phyloP scores from a whole-genome alignment of 92 coral and sea anemone species.

The Porites lobata region DNA sequence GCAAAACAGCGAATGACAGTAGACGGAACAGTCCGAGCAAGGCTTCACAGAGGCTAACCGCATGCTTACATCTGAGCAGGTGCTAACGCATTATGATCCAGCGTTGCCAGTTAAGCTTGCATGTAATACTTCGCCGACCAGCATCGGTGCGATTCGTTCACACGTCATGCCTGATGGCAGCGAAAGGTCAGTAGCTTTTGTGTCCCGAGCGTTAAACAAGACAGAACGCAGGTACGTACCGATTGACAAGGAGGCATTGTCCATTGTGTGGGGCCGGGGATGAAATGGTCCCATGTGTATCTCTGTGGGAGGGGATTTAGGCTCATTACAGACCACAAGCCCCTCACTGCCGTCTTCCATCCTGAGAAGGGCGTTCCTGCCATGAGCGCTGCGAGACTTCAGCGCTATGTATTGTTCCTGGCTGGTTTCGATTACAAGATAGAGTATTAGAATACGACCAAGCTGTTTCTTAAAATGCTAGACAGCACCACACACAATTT shows the following conservation, averaged over 20 bases:
- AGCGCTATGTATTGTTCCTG: conserved; percentile 58
- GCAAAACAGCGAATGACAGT: conserved; percentile 44
- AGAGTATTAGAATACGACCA: conserved; percentile 50
- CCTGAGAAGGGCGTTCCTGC: conserved; percentile 71
- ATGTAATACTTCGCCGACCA: too few species aligned
- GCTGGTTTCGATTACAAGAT: conserved; percentile 64
- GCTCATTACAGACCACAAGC: too few species aligned
- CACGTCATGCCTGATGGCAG: conserved; percentile 68
- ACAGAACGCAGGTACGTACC: conserved; percentile 62
- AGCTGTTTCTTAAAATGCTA: too few species aligned
- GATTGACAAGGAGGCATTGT: background rate
- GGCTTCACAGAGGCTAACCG: background rate
- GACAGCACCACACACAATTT: too few species aligned
- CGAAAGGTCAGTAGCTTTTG: conserved; percentile 54
- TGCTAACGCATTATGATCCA: conserved; percentile 64
- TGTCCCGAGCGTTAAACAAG: conserved; percentile 42
- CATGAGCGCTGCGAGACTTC: conserved; percentile 67
- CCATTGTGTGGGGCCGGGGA: conserved; percentile 50
- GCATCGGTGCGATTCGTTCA: background rate
- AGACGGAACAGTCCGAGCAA: conserved; percentile 22
- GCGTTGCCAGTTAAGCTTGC: too few species aligned
- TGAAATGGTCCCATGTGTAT: conserved; percentile 23
- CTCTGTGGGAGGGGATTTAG: too few species aligned
- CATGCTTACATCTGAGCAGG: conserved; percentile 48
- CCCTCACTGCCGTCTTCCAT: conserved; percentile 54